Evolutionary conservation across 2,888 invertebrate species (phyloP).

Genomic region (Apodemia duryi): DNA sequence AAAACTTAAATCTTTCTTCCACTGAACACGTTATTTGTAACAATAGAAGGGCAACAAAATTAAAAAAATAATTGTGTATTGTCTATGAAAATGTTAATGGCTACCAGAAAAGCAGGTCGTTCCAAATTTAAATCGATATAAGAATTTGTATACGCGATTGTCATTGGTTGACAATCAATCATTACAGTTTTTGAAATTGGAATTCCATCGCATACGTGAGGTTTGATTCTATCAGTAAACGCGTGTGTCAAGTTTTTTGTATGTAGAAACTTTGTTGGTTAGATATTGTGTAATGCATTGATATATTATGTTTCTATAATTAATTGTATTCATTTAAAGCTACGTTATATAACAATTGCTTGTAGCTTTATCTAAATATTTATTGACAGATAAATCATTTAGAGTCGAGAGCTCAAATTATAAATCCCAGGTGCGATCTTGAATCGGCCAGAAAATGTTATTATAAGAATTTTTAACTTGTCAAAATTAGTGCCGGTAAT

Average conservation of each 20-base stretch:
- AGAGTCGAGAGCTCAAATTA: too few species aligned
- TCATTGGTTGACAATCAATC: conserved; percentile 77
- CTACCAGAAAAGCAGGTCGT: conserved; percentile 65
- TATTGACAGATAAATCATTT: too few species aligned
- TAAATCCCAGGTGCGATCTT: too few species aligned
- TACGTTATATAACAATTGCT: not conserved
- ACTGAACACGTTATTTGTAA: conserved; percentile 11
- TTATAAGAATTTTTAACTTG: too few species aligned
- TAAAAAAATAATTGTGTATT: conserved; percentile 58
- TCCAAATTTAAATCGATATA: conserved; percentile 67
- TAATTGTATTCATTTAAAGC: not conserved
- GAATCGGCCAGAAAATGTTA: too few species aligned
- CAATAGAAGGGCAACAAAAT: conserved; percentile 41
- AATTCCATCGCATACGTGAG: conserved; percentile 62
- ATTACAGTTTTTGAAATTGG: conserved; percentile 73
- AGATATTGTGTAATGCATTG: conserved; percentile 19
- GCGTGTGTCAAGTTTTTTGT: conserved; percentile 41
- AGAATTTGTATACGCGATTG: conserved; percentile 73
- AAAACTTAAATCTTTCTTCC: not conserved
- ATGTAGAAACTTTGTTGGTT: conserved; percentile 17
- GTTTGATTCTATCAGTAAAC: conserved; percentile 58
- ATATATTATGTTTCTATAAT: conserved; percentile 14
- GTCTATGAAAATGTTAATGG: conserved; percentile 54
- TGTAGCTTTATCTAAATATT: too few species aligned
- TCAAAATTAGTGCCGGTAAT: too few species aligned